Base-by-base conservation (phyloP, 1,140 invertebrate genomes). In the Phthorimaea operculella region DNA sequence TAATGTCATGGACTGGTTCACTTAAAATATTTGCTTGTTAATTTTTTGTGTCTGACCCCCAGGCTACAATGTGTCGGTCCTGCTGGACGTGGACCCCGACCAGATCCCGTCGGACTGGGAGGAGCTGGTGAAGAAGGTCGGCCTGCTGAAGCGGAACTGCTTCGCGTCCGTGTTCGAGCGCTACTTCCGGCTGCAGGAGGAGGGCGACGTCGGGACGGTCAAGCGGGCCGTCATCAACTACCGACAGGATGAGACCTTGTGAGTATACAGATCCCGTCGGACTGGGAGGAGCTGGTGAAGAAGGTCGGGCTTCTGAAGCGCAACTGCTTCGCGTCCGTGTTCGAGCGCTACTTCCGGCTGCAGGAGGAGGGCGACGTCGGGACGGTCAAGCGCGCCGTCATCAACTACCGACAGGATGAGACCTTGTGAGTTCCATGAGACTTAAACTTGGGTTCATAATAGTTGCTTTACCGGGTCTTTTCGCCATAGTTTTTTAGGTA, bases 161-260 rank as follows among this genome's bases (percentile, higher is more conserved):
- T 99, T 99, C 87, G 98, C 98, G 14, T 98, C 98, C 42, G 97
- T 99, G 34, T 99, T 99, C 88, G 97, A 99, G 86, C 98, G 99
- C 76, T 99, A 99, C 88, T 99, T 99, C 87, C 92, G 98, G 78
- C 97, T 97, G 83, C 98, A 99, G 90, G 96, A 97, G 80, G 90
- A 93, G 66, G 95, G 94, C 1, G 91, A 93, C 74, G 92, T 96
- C 76, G 21, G 21, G 21, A n/a, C 36, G 1, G 93, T 98, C 61
- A 95, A 96, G 81, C 90, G 96, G 78, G 98, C 98, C 57, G 96
- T 99, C 54, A 99, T 99, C 79, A 95, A 99, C 85, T 99, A 99
- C 83, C 90, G 98, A 76, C 96, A 98, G 83, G 97, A 99, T 90
- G 98, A 99, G 88, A 99, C 98, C 52, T 90, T 99, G 97, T 99